phyloP scores from a whole-genome alignment of 53 echinoderm and acorn worm genomes.

The Paracentrotus lividus region DNA sequence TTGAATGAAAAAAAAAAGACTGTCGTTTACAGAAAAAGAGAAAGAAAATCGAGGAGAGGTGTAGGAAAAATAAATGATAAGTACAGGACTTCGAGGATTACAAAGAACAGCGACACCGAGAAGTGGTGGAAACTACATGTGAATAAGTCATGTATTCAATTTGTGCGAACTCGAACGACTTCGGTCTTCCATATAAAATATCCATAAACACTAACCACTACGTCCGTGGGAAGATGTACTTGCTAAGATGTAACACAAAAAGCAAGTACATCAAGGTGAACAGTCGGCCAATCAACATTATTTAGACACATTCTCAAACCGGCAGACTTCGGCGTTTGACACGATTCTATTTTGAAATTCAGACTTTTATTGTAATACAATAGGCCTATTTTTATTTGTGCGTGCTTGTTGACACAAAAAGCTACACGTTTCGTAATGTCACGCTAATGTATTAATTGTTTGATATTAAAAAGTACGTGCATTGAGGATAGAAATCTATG shows the following conservation, averaged over 20 bases:
- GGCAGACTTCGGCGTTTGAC: neutral
- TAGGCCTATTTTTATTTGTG: neutral
- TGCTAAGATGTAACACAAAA: neutral
- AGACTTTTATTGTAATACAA: neutral
- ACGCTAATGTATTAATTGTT: no score
- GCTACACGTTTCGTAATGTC: neutral
- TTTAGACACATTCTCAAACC: neutral
- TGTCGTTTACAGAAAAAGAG: neutral
- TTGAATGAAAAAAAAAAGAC: neutral
- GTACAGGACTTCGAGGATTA: no score
- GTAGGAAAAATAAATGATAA: no score
- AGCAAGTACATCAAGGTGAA: neutral
- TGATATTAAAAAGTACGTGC: no score
- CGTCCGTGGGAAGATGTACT: neutral
- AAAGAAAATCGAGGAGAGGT: neutral
- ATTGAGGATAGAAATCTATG: neutral
- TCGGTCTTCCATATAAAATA: neutral
- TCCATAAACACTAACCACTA: neutral
- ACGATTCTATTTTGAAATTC: neutral
- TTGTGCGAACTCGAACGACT: conserved; percentile 7
- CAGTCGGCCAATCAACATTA: neutral
- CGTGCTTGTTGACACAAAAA: neutral
- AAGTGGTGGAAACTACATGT: neutral
- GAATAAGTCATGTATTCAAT: no score
- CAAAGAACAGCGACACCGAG: neutral